A percentile compares a stretch with the other conserved stretches of the same genome.
Evolutionary conservation across 2,113 vertebrate genomes (phyloP).

Genomic region (Turnix velox): DNA sequence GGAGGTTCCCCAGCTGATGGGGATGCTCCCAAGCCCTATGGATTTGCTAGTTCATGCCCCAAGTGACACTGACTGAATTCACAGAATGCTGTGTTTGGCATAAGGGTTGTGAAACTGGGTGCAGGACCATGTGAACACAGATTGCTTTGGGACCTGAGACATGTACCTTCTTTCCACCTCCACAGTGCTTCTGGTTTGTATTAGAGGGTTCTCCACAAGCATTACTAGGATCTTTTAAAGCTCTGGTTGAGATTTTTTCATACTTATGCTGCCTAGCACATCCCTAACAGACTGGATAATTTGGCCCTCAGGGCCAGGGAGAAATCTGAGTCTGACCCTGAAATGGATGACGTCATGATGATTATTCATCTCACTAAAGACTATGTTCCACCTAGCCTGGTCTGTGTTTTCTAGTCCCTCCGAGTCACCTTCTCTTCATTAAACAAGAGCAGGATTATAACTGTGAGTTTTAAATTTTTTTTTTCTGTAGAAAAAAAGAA

Average conservation of each 20-base stretch:
- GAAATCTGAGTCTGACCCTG: not conserved
- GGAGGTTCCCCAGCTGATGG: not conserved
- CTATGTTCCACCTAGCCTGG: not conserved
- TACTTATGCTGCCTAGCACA: not conserved
- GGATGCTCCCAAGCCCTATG: not conserved
- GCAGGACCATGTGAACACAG: not conserved
- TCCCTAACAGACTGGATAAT: not conserved
- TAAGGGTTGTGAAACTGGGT: not conserved
- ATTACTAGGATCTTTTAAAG: not conserved
- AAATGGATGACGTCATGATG: not conserved
- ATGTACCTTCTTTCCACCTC: not conserved
- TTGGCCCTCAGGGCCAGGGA: not conserved
- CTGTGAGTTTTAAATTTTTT: not conserved
- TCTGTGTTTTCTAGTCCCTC: not conserved
- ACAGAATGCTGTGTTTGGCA: not conserved
- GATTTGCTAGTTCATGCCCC: not conserved
- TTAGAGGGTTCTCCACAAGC: not conserved
- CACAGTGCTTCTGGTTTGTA: not conserved
- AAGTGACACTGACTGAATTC: not conserved
- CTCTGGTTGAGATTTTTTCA: not conserved
- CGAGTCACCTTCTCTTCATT: not conserved
- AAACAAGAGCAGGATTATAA: not conserved
- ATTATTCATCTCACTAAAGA: not conserved
- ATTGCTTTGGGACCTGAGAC: not conserved
- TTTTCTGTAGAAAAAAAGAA: not conserved